Evolutionary conservation across 2,113 vertebrate genomes (phyloP).

Genomic region (Pyrgilauda ruficollis): DNA sequence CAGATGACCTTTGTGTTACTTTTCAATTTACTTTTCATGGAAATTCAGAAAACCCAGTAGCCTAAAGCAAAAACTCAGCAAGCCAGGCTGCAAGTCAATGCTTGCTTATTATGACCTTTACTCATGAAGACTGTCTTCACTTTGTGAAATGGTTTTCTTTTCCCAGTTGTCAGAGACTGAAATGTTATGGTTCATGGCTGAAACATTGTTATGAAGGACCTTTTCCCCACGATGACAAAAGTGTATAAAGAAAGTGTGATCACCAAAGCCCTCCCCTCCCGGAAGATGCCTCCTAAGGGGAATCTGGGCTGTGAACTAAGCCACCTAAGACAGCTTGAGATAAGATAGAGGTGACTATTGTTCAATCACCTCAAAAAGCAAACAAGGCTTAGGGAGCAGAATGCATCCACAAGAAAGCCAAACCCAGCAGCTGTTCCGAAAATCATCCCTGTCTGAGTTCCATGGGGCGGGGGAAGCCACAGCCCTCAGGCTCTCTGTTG

Average conservation of each 20-base stretch:
- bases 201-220: not conserved
- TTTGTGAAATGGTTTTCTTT: not conserved
- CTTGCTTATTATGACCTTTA: not conserved
- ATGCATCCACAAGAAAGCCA: not conserved
- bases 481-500: not conserved
- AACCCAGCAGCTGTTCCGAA: not conserved
- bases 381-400: not conserved
- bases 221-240: not conserved
- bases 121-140: not conserved
- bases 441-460: not conserved
- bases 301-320: not conserved
- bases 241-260: not conserved
- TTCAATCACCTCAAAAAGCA: not conserved
- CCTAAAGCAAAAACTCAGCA: not conserved
- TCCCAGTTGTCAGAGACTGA: not conserved
- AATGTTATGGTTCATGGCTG: not conserved
- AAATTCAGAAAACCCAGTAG: not conserved
- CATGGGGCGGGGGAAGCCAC: not conserved
- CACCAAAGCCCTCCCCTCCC: not conserved
- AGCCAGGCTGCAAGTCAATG: not conserved
- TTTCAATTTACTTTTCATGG: not conserved
- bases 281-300: not conserved
- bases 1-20: not conserved
- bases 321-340: not conserved
- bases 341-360: not conserved